Conservation (phyloP, 2,888 invertebrate species). For the Hylaea fasciaria region DNA sequence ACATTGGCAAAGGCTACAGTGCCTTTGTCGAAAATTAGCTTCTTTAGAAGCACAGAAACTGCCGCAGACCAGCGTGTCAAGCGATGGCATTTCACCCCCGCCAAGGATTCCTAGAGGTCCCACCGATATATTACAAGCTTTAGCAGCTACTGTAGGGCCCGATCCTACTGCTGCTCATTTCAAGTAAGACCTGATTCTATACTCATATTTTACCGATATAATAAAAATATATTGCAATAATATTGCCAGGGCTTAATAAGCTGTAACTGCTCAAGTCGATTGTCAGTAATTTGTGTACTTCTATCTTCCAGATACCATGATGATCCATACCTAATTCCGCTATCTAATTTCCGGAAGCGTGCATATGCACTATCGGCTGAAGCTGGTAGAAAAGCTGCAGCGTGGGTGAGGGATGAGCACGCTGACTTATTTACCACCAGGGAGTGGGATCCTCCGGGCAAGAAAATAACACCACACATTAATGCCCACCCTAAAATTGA, state of each 20-base stretch:
- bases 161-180: slow-evolving; percentile 95
- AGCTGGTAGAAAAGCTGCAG: slow-evolving; percentile 93
- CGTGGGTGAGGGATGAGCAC: slow-evolving; percentile 91
- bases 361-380: slow-evolving; percentile 92
- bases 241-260: too few relatives aligned
- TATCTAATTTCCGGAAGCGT: slow-evolving; percentile 88
- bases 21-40: slow-evolving; percentile 66
- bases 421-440: slow-evolving; percentile 87
- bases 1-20: slow-evolving; percentile 68
- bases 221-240: too few relatives aligned
- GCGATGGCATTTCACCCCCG: slow-evolving; percentile 84
- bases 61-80: slow-evolving; percentile 62
- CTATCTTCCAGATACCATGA: slow-evolving; percentile 88
- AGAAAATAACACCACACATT: slow-evolving; percentile 73
- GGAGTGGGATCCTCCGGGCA: slow-evolving; percentile 86
- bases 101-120: slow-evolving; percentile 89
- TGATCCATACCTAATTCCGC: slow-evolving; percentile 94
- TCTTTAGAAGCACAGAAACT: slow-evolving; percentile 72
- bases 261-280: too few relatives aligned
- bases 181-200: slow-evolving; percentile 74
- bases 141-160: slow-evolving; percentile 90
- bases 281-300: too few relatives aligned
- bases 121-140: slow-evolving; percentile 92
- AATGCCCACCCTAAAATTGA: slow-evolving; percentile 87
- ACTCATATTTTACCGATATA: too few relatives aligned